Evolutionary conservation across 2,888 invertebrate species (phyloP), one percentile per base, ranked within the genome.

Genomic region (Antitype chi): DNA sequence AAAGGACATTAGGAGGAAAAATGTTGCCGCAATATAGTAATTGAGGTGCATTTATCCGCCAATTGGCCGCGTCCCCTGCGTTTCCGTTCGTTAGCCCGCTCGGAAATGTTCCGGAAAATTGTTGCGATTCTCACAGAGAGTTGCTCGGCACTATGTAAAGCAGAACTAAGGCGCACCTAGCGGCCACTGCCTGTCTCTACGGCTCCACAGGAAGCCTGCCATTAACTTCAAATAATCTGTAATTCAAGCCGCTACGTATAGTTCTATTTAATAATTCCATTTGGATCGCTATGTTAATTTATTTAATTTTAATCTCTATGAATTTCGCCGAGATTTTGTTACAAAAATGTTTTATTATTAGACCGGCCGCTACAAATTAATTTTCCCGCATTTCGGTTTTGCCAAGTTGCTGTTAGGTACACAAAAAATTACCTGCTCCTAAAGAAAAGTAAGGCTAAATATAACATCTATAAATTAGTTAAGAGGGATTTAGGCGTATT

Each of bases 101-200:
- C 93, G 94, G 95, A 95, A 95, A 95, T 94, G 95, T 95, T 91
- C 91, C 94, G 95, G 95, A 94, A 95, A 95, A 96, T 95, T 95
- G 95, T 95, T 94, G 93, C 93, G 92, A 94, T 92, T 93, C 93
- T 90, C 94, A 90, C 92, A 92, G 90, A 90, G 91, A 91, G 88
- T 88, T 87, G 82, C 83, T 84, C 86, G 78, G 86, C 88, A 89
- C 93, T 92, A 93, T 94, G 94, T 93, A 94, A 93, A 94, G 87
- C 91, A 90, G 87, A 89, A 90, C 90, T 89, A 90, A 90, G 90
- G 89, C 87, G 85, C 78, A 87, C 86, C 85, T 82, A 81, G 85
- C 78, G 67, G 80, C 68, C 84, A 59, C 57, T 80, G 82, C 81
- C 79, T 77, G 77, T 71, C 76, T 78, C 83, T 59, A 20, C 66